Evolutionary conservation across 2,888 invertebrate genomes (phyloP), one percentile per base, ranked within the genome.

Genomic region (Epiperipatus broadwayi): DNA sequence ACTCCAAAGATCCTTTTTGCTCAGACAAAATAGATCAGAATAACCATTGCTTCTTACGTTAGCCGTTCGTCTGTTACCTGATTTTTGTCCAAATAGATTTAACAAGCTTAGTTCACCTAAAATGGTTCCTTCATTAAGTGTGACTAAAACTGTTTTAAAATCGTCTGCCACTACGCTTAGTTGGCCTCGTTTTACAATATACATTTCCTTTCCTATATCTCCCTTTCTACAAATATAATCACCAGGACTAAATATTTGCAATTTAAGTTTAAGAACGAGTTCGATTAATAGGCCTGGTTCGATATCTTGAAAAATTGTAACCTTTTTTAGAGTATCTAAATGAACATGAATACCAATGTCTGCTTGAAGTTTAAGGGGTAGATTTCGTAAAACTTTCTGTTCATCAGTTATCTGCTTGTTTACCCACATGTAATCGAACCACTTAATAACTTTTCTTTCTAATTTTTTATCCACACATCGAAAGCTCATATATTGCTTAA

Each of bases 161-260:
- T 93, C 84, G 52, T 89, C 89, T 0, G 78, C 83, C 0, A 91
- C 89, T 1, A 93, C 91, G 45, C 63, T 64, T 12, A 91, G 66
- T 50, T 77, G 71, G 4, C 91, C 91, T 39, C 85, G 64, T 60
- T 93, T 93, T 2, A 93, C 87, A 45, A 93, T 93, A 58, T 93
- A 93, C 89, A 93, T 89, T 61, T 93, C 91, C 58, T 87, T 80
- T 20, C 93, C 93, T 4, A 93, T 89, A 55, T 93, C 93, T 0
- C 91, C 91, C 58, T 91, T 91, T 19, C 89, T 71, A 54, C 91
- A 93, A 44, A 93, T 87, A 56, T 83, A 93, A 59, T 93, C 93
- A 1, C 84, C 83, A 0, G 91, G 91, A 55, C 85, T 85, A 58
- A 89, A 91, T n/a, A 91, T 80, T 69, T 73, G 74, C 34, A 91